Evolutionary conservation across 2,797 vertebrate species (phyloP).

Genomic region (Lepilemur ruficaudatus): DNA sequence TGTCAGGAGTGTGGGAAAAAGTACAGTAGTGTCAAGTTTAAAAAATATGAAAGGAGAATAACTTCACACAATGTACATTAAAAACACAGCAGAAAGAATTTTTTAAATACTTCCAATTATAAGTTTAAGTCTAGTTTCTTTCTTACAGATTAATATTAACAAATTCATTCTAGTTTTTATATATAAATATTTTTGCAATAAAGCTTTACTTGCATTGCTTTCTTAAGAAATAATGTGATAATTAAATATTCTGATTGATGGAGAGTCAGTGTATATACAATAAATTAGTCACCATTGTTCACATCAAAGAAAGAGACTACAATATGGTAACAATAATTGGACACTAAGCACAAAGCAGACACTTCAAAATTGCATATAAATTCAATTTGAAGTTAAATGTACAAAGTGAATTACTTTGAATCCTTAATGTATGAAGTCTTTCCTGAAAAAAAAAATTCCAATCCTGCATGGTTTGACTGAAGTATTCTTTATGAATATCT

Average conservation of each 20-base stretch:
- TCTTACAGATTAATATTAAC: background rate
- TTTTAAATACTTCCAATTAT: background rate
- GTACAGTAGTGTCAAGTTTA: background rate
- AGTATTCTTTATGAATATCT: background rate
- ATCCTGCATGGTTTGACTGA: background rate
- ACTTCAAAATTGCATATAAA: background rate
- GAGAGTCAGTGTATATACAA: too few relatives aligned
- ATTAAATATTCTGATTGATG: background rate
- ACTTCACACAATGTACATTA: background rate
- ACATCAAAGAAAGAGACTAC: background rate
- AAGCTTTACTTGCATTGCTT: background rate
- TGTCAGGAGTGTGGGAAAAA: background rate
- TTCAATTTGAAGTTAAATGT: background rate
- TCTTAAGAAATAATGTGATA: background rate
- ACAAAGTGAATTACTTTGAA: background rate
- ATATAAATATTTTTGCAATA: background rate
- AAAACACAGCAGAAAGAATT: background rate
- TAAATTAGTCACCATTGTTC: background rate
- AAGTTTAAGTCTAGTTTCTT: background rate
- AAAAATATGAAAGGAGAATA: background rate
- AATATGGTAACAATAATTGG: background rate
- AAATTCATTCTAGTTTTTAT: background rate
- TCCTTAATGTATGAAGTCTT: background rate
- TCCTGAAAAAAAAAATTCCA: background rate
- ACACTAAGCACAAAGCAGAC: background rate